These are phyloP conservation scores for Zaprionus kolodkinae DNA, from an alignment of 1,140 invertebrate species.

Conservation along the genomic window DNA sequence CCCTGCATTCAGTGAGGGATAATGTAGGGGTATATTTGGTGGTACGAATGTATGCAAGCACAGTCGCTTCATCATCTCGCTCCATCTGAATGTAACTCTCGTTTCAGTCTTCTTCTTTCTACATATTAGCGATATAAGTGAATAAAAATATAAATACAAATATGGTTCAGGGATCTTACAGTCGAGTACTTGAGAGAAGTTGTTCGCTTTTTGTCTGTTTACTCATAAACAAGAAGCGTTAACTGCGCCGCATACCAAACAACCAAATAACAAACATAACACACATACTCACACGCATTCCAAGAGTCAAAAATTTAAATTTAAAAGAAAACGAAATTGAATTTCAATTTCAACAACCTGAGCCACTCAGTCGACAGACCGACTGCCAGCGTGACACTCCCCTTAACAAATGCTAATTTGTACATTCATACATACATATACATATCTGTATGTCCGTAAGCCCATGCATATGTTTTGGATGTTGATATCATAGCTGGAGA, in stretches of 20 bases:
- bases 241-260: slow-evolving; percentile 56
- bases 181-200: slow-evolving; percentile 24
- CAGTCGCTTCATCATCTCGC: too few relatives aligned
- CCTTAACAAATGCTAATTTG: slow-evolving; percentile 67
- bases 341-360: slow-evolving; percentile 78
- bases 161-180: not conserved
- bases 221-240: slow-evolving; percentile 46
- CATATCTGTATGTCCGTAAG: not conserved
- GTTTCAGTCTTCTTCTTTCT: too few relatives aligned
- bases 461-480: slow-evolving; percentile 29
- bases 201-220: slow-evolving; percentile 16
- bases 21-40: not conserved
- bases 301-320: slow-evolving; percentile 76
- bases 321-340: slow-evolving; percentile 80
- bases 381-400: slow-evolving; percentile 32
- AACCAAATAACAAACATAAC: slow-evolving; percentile 75
- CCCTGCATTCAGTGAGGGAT: not conserved
- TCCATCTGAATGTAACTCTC: too few relatives aligned
- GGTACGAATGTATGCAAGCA: too few relatives aligned
- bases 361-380: slow-evolving; percentile 20
- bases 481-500: slow-evolving; percentile 60
- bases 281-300: slow-evolving; percentile 65
- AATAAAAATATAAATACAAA: too few relatives aligned
- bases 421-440: not conserved
- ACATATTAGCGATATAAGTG: too few relatives aligned